phyloP scores from a whole-genome alignment of 2,113 vertebrate species.

The Rana temporaria region DNA sequence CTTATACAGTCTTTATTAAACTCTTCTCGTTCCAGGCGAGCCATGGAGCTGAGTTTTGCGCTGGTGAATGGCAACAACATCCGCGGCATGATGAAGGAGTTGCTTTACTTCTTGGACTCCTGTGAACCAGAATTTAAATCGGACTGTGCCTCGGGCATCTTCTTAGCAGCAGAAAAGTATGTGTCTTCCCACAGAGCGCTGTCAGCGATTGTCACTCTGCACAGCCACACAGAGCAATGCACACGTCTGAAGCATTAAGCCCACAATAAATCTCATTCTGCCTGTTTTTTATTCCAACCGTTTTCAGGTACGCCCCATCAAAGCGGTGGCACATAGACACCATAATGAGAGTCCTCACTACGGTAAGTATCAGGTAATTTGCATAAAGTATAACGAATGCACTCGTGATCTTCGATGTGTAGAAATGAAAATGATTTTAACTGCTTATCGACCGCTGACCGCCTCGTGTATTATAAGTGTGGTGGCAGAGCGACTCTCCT shows the following conservation, averaged over 20 bases:
- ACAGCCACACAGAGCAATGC: neutral
- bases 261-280: neutral
- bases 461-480: too few species aligned
- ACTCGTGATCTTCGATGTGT: too few species aligned
- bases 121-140: constrained; percentile 99
- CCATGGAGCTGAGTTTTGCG: constrained; percentile 98
- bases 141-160: constrained; percentile 97
- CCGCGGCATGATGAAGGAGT: constrained; percentile 99
- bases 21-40: constrained; percentile 78
- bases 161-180: constrained; percentile 98
- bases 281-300: constrained; percentile 3
- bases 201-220: neutral
- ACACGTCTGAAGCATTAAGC: neutral
- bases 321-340: constrained; percentile 99
- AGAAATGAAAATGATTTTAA: too few species aligned
- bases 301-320: constrained; percentile 92
- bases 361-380: constrained; percentile 74
- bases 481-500: too few species aligned
- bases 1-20: neutral
- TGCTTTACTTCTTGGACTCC: constrained; percentile 97
- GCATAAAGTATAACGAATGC: too few species aligned
- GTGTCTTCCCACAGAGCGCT: constrained; percentile 24
- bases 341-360: constrained; percentile 97
- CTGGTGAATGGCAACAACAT: constrained; percentile 98
- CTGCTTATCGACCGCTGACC: too few species aligned